Percentiles rank a stretch among this genome's conserved stretches.
Evolutionary conservation across 53 echinoderm and acorn worm species (phyloP).

Genomic region (Astropecten irregularis): DNA sequence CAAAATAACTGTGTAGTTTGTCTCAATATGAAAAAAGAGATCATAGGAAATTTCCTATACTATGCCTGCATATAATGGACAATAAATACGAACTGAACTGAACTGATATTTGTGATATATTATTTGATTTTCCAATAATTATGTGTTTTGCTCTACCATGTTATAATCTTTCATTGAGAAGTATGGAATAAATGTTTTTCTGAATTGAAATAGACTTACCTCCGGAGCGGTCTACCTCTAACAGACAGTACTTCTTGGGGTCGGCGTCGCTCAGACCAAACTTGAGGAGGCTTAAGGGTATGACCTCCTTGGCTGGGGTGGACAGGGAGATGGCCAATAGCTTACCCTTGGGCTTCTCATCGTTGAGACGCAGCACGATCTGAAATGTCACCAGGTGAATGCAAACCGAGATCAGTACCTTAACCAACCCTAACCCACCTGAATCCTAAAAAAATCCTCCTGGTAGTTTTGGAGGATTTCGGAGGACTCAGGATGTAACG

Average conservation of each 20-base stretch:
- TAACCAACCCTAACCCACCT: not conserved
- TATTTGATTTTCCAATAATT: no score
- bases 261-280: slow-evolving; percentile 82
- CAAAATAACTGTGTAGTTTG: no score
- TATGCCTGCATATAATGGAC: no score
- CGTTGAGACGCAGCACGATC: slow-evolving; percentile 79
- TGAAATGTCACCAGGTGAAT: not conserved
- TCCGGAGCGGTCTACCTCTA: slow-evolving; percentile 89
- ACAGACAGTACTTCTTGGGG: slow-evolving; percentile 74
- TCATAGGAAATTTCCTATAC: no score
- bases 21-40: no score
- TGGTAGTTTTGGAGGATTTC: no score
- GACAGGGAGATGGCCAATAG: slow-evolving; percentile 86
- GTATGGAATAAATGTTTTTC: no score
- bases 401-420: not conserved
- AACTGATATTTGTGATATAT: no score
- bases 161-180: no score
- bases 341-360: slow-evolving; percentile 89
- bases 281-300: slow-evolving; percentile 74
- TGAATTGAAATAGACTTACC: slow-evolving; percentile 66
- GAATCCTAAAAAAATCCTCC: not conserved
- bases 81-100: no score
- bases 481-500: no score
- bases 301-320: slow-evolving; percentile 81
- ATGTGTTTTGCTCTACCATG: no score